Percentiles rank a stretch among this genome's conserved stretches.
These are phyloP conservation scores for Panonychus citri DNA, from an alignment of 1,140 invertebrate species.

Conservation along the genomic window DNA sequence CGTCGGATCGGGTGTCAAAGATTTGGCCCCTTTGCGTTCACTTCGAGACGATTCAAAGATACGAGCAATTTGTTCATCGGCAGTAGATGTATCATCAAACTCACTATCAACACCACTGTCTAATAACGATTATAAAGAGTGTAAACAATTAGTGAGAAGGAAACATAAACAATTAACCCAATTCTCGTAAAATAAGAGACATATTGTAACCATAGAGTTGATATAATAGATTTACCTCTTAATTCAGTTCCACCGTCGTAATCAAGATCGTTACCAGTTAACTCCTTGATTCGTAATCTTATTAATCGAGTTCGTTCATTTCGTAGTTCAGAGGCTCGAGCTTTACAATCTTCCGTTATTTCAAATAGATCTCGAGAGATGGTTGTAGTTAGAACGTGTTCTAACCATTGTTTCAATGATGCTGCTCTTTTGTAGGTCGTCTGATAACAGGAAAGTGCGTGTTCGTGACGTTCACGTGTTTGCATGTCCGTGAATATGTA, in stretches of 20 bases:
- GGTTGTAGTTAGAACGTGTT: slow-evolving; percentile 26
- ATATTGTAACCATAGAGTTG: too few relatives aligned
- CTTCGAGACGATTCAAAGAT: slow-evolving; percentile 11
- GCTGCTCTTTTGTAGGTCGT: slow-evolving; percentile 26
- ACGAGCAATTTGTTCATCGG: slow-evolving; percentile 15
- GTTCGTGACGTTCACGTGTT: slow-evolving; percentile 25
- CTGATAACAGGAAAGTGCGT: slow-evolving; percentile 28
- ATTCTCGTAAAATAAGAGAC: too few relatives aligned
- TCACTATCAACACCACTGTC: slow-evolving; percentile 14
- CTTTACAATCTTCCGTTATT: slow-evolving; percentile 17
- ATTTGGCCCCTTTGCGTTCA: slow-evolving; percentile 6
- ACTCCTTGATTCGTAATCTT: slow-evolving; percentile 15
- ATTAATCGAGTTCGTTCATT: slow-evolving; percentile 22
- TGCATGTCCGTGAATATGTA: slow-evolving; percentile 35
- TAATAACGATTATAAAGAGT: background rate
- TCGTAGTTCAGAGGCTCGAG: slow-evolving; percentile 19
- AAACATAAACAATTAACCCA: too few relatives aligned
- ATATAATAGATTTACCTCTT: slow-evolving; percentile 6
- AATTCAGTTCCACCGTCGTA: background rate
- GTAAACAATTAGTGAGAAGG: background rate
- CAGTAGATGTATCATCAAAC: slow-evolving; percentile 12
- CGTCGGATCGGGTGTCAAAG: slow-evolving; percentile 7
- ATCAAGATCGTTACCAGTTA: slow-evolving; percentile 11
- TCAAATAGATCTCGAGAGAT: slow-evolving; percentile 22
- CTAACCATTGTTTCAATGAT: slow-evolving; percentile 34